These are phyloP conservation scores for Lathamus discolor DNA, from an alignment of 2,113 vertebrate genomes.

Conservation along the genomic window DNA sequence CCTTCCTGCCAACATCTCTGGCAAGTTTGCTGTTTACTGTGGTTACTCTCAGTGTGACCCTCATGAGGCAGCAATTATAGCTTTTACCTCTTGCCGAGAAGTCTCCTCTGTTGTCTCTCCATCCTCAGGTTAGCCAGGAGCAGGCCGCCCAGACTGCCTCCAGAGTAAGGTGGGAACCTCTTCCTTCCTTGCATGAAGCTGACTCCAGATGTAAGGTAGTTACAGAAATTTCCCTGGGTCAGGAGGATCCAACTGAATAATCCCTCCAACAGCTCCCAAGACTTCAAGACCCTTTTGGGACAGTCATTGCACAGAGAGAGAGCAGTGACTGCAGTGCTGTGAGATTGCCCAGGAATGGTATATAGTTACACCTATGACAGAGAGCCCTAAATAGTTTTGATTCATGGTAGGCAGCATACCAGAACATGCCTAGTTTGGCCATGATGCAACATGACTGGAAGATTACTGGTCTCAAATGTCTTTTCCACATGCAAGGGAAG, in stretches of 20 bases:
- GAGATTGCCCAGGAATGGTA: neutral
- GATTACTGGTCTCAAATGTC: neutral
- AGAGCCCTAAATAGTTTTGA: neutral
- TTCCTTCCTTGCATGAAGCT: neutral
- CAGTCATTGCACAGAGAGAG: neutral
- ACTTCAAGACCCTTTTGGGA: neutral
- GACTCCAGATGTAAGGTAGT: neutral
- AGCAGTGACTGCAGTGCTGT: neutral
- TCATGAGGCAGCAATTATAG: neutral
- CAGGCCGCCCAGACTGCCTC: neutral
- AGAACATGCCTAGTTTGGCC: neutral
- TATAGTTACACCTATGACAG: neutral
- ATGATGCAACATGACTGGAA: neutral
- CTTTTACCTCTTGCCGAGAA: slow-evolving; percentile 1
- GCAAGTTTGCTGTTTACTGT: neutral
- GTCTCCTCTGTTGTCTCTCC: neutral
- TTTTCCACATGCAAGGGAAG: neutral
- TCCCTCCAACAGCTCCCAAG: neutral
- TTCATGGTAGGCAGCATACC: neutral
- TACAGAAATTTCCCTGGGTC: neutral
- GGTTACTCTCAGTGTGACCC: neutral
- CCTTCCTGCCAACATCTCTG: neutral
- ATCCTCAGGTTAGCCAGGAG: neutral
- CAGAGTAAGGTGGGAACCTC: neutral
- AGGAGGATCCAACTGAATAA: neutral